These are phyloP conservation scores for Macrotis lagotis DNA, from an alignment of 2,113 vertebrate genomes.

Conservation along the genomic window DNA sequence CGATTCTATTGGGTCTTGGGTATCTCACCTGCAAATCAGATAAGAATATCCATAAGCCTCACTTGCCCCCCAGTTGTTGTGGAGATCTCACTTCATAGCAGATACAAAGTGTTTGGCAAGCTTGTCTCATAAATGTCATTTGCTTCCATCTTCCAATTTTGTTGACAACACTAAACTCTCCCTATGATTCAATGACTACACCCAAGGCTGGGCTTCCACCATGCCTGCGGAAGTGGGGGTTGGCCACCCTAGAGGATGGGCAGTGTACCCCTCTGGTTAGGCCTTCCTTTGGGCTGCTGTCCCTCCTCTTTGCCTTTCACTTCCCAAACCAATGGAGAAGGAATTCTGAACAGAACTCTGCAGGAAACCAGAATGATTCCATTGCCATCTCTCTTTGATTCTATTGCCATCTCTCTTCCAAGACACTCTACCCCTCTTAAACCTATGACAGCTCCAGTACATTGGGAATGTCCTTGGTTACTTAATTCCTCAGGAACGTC, in stretches of 20 bases:
- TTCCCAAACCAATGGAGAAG: neutral
- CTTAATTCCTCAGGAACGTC: neutral
- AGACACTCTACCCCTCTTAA: neutral
- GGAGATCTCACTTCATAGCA: too few species aligned
- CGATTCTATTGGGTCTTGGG: too few species aligned
- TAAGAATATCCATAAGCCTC: neutral
- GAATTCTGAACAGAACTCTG: neutral
- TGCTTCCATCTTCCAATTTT: constrained; percentile 27
- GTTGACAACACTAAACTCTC: constrained; percentile 36
- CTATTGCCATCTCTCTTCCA: too few species aligned
- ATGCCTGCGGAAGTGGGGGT: neutral
- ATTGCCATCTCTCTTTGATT: neutral
- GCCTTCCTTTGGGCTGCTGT: neutral
- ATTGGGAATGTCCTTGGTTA: neutral
- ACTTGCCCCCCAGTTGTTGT: too few species aligned
- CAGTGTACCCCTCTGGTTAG: too few species aligned
- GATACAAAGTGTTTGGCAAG: neutral
- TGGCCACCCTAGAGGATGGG: too few species aligned
- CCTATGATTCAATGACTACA: neutral
- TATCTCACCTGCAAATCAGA: constrained; percentile 17
- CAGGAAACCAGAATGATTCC: neutral
- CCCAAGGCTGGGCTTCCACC: neutral
- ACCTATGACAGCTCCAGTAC: neutral
- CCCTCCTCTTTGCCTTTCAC: neutral
- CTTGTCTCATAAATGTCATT: neutral